A percentile compares a stretch with the other conserved stretches of the same genome.
Evolutionary conservation across 1,140 invertebrate species (phyloP).

Genomic region (Teleopsis dalmanni): DNA sequence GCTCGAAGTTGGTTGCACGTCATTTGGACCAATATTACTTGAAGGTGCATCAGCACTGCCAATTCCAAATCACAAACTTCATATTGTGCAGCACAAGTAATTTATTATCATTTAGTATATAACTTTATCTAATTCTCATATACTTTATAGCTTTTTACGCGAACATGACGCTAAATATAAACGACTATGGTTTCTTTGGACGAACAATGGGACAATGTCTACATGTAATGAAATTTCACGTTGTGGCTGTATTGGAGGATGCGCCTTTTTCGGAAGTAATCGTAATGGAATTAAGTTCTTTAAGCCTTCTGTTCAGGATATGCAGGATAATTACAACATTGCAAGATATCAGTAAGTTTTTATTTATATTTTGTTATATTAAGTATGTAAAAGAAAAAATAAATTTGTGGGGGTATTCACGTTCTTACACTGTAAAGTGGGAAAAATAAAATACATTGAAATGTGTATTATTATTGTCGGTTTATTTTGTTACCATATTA

Average conservation of each 20-base stretch:
- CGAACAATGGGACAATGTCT: slow-evolving; percentile 50
- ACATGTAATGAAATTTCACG: slow-evolving; percentile 46
- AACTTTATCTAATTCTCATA: not conserved
- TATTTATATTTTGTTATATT: not conserved
- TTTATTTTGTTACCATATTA: too few relatives aligned
- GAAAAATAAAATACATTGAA: not conserved
- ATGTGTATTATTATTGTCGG: too few relatives aligned
- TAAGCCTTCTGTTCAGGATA: slow-evolving; percentile 70
- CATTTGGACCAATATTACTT: slow-evolving; percentile 82
- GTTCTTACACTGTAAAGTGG: too few relatives aligned
- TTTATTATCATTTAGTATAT: too few relatives aligned
- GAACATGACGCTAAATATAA: slow-evolving; percentile 82
- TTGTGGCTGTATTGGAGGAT: slow-evolving; percentile 94
- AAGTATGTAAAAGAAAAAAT: not conserved
- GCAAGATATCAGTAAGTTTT: slow-evolving; percentile 59
- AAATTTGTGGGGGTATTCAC: too few relatives aligned
- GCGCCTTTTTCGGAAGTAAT: slow-evolving; percentile 87
- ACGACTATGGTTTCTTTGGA: slow-evolving; percentile 92
- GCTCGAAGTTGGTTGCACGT: slow-evolving; percentile 88
- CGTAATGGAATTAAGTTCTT: slow-evolving; percentile 81
- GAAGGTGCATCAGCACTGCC: slow-evolving; percentile 82
- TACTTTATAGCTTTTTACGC: slow-evolving; percentile 61
- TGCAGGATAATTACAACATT: slow-evolving; percentile 73
- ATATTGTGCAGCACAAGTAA: slow-evolving; percentile 69
- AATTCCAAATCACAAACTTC: slow-evolving; percentile 63